phyloP scores from a whole-genome alignment of 2,888 invertebrate species.

The Tineola bisselliella region DNA sequence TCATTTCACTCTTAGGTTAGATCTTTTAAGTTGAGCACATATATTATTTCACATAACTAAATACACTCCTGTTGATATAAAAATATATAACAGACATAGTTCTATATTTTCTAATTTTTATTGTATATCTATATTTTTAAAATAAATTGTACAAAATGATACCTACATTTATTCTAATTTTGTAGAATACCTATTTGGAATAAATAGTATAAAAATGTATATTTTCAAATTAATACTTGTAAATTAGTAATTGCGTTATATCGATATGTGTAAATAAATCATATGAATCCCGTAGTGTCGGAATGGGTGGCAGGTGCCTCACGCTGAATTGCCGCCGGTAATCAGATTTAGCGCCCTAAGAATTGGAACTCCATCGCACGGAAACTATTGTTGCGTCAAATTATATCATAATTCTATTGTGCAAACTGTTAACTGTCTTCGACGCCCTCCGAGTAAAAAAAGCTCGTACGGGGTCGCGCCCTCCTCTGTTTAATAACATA shows the following conservation, averaged over 20 bases:
- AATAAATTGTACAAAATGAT: too few relatives aligned
- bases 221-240: too few relatives aligned
- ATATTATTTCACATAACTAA: slow-evolving; percentile 21
- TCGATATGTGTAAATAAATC: background rate
- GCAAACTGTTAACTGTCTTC: slow-evolving; percentile 66
- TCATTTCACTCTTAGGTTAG: slow-evolving; percentile 58
- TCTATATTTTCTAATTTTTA: too few relatives aligned
- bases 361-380: slow-evolving; percentile 19
- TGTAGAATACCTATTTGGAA: too few relatives aligned
- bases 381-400: slow-evolving; percentile 55
- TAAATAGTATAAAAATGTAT: too few relatives aligned
- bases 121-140: too few relatives aligned
- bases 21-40: slow-evolving; percentile 50
- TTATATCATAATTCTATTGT: slow-evolving; percentile 68
- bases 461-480: slow-evolving; percentile 65
- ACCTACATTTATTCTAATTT: too few relatives aligned
- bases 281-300: background rate
- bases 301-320: slow-evolving; percentile 11
- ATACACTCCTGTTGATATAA: slow-evolving; percentile 12
- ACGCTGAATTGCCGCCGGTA: slow-evolving; percentile 19
- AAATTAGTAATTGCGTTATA: too few relatives aligned
- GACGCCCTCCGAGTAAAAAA: slow-evolving; percentile 58
- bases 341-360: slow-evolving; percentile 15
- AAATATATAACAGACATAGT: background rate
- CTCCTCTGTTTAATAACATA: slow-evolving; percentile 73